Evolutionary conservation across 2,888 invertebrate species (phyloP).

Genomic region (Auanema sp.): DNA sequence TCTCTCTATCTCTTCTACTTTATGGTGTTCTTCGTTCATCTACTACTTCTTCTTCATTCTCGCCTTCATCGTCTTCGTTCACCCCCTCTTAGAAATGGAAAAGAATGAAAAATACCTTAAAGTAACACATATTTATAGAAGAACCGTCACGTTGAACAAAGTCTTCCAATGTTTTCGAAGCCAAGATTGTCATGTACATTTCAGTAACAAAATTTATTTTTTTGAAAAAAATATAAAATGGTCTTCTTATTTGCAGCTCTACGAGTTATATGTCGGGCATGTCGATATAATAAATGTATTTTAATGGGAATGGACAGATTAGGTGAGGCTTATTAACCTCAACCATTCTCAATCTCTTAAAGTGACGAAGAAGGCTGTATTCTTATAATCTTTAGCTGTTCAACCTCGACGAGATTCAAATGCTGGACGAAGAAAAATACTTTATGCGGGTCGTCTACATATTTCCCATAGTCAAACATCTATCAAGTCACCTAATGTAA

Average conservation of each 20-base stretch:
- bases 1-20: no score
- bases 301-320: slow-evolving; percentile 42
- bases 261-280: slow-evolving; percentile 48
- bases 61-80: no score
- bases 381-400: slow-evolving; percentile 29
- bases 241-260: slow-evolving; percentile 28
- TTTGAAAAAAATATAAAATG: no score
- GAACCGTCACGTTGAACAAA: slow-evolving; percentile 45
- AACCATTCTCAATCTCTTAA: not conserved
- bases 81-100: no score
- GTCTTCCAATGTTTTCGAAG: slow-evolving; percentile 37
- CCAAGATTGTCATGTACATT: slow-evolving; percentile 30
- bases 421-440: slow-evolving; percentile 41
- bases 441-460: slow-evolving; percentile 4
- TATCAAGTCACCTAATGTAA: no score
- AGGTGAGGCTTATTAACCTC: slow-evolving; percentile 10
- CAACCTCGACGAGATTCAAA: slow-evolving; percentile 49
- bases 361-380: no score
- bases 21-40: no score
- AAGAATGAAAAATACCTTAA: no score
- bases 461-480: no score
- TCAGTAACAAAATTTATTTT: no score
- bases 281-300: slow-evolving; percentile 44
- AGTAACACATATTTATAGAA: not conserved
- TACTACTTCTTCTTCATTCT: no score